These are phyloP conservation scores for Enteromius viviparus DNA, from an alignment of 2,797 vertebrate species.

Conservation along the genomic window DNA sequence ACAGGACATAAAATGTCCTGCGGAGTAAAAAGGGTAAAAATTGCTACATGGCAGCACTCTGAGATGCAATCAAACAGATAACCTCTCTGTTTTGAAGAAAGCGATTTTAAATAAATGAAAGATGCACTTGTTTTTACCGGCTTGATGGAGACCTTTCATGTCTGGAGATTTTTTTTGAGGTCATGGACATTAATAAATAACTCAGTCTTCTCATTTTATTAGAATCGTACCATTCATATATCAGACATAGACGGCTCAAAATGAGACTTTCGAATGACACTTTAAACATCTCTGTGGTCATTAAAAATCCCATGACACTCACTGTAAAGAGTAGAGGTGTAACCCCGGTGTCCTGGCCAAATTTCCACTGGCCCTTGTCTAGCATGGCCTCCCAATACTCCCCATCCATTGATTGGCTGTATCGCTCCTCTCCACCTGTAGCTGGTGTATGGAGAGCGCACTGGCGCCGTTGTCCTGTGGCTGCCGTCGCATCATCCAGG, in stretches of 20 bases:
- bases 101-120: constrained; percentile 55
- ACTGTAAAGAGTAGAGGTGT: no score
- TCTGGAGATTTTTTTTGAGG: constrained; percentile 29
- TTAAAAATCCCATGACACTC: no score
- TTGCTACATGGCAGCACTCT: constrained; percentile 29
- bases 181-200: constrained; percentile 34
- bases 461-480: no score
- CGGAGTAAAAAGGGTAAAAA: constrained; percentile 29
- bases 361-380: no score
- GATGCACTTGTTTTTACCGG: constrained; percentile 25
- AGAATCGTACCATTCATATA: constrained; percentile 28
- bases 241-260: not conserved
- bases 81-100: constrained; percentile 47
- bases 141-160: constrained; percentile 50
- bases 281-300: no score
- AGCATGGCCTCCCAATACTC: no score
- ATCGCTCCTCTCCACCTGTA: no score
- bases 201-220: constrained; percentile 23
- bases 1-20: constrained; percentile 23
- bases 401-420: no score
- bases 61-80: constrained; percentile 52
- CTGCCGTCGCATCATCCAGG: no score
- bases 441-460: no score
- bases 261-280: no score
- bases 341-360: no score